These are phyloP conservation scores for Trichonephila clavata DNA, from an alignment of 1,140 invertebrate species.

Conservation along the genomic window DNA sequence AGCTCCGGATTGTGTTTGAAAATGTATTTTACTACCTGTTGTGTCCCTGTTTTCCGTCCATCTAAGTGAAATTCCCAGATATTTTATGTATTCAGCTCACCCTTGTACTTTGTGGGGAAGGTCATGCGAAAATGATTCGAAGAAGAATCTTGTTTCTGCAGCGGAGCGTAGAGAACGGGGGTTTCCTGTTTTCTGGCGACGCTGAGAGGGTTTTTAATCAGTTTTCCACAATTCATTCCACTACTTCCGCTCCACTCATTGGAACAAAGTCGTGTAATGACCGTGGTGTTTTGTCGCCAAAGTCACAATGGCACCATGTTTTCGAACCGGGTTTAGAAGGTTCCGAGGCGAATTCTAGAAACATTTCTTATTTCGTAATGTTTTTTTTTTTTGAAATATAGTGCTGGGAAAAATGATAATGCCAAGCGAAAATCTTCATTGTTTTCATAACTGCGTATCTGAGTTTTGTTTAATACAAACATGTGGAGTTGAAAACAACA, in stretches of 20 bases:
- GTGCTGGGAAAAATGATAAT: too few relatives aligned
- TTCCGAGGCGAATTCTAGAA: background rate
- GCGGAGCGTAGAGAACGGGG: background rate
- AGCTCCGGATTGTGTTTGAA: too few relatives aligned
- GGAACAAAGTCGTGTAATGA: background rate
- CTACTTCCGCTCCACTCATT: background rate
- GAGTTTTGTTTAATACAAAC: too few relatives aligned
- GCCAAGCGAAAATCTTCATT: too few relatives aligned
- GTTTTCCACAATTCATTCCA: background rate
- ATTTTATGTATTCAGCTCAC: slow-evolving; percentile 13
- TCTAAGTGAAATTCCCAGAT: background rate
- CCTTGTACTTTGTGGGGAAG: background rate
- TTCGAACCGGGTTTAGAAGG: background rate
- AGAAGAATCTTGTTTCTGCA: background rate
- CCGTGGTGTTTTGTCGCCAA: background rate
- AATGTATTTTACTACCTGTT: too few relatives aligned
- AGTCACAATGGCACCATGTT: too few relatives aligned
- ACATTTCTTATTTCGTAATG: too few relatives aligned
- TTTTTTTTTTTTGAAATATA: too few relatives aligned
- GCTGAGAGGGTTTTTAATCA: background rate
- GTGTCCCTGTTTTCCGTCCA: background rate
- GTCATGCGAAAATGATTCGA: slow-evolving; percentile 6
- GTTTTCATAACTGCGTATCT: too few relatives aligned
- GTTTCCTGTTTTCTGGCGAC: background rate
- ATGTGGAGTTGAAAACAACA: too few relatives aligned